Evolutionary conservation across 53 echinoderm and acorn worm species (phyloP).

Genomic region (Apostichopus leukothele): DNA sequence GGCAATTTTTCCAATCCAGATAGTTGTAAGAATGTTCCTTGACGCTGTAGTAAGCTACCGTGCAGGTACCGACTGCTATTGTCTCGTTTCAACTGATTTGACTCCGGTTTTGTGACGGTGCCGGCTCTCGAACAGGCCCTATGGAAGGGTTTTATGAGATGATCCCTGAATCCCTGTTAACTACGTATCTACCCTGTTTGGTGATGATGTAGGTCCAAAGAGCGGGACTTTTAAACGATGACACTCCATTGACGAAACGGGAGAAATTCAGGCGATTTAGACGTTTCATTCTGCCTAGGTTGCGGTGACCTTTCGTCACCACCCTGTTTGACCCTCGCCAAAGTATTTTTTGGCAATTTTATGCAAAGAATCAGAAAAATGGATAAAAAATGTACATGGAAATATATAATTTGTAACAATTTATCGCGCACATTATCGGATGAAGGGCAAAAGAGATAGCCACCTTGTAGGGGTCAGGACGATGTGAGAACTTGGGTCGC

Average conservation of each 20-base stretch:
- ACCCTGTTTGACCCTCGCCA: neutral
- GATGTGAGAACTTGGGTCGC: neutral
- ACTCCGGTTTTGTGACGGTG: conserved; percentile 9
- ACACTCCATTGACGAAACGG: conserved; percentile 24
- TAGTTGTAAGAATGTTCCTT: conserved; percentile 24
- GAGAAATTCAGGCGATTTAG: neutral
- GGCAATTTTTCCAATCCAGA: neutral
- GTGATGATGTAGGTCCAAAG: conserved; percentile 40
- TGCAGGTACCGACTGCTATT: neutral
- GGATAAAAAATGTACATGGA: conserved; percentile 36
- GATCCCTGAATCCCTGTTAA: conserved; percentile 44
- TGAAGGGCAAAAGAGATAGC: conserved; percentile 24
- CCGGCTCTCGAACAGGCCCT: neutral
- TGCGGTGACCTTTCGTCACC: conserved; percentile 39
- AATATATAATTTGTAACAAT: conserved; percentile 47
- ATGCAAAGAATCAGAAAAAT: conserved; percentile 31
- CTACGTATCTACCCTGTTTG: conserved; percentile 47
- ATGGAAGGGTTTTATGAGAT: conserved; percentile 22
- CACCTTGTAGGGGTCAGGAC: conserved; percentile 31
- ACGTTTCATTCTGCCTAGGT: conserved; percentile 10
- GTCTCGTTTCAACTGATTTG: neutral
- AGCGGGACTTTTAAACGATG: conserved; percentile 47
- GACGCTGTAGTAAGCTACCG: conserved; percentile 21
- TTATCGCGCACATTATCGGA: conserved; percentile 23
- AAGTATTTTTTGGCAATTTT: conserved; percentile 5